Base-by-base conservation (phyloP, 2,113 vertebrate species). In the Turdus rufiventris region DNA sequence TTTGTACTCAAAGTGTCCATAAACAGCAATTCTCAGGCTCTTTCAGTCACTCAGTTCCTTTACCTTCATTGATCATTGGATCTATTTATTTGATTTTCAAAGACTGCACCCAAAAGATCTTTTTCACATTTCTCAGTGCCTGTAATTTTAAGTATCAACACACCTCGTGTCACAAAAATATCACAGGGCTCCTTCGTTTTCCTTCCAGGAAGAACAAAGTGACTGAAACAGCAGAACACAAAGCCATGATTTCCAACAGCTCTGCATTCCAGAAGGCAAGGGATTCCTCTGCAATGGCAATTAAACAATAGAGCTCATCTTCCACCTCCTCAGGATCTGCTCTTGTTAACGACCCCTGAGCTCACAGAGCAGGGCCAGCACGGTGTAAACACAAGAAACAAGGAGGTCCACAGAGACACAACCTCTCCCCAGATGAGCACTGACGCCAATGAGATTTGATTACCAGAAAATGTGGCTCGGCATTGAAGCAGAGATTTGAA, bases 291-390 rank as follows among this genome's bases (percentile, higher is more conserved):
- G 45, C 31, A 43, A 56, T 10, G 42, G 23, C 19, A 31, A 58
- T 40, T 18, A 19, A 68, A 56, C 0, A 1, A 28, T 0, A 8
- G 1, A 5, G 25, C 18, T 5, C 28, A 36, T 31, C 62, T 16
- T 6, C 10, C 31, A 40, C 10, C 40, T 66, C 56, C 11, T 2
- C 0, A 1, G 38, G 68, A 70, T 42, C 83, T 34, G 25, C 2
- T 53, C 75, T 40, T 8, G 7, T 14, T 12, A 29, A 15, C 5
- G 12, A 43, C 2, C 47, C 12, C 73, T 4, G 28, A 34, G 56
- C 56, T 33, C 40, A 29, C 8, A 14, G 66, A 60, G 16, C 2
- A 68, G 51, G 72, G 60, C 4, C 86, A 84, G 2, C 0, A 5
- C 0, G 13, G 40, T 31, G 57, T 6, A 16, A 77, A 73, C 86